phyloP scores from a whole-genome alignment of 2,113 vertebrate species.

The Erythrolamprus reginae region DNA sequence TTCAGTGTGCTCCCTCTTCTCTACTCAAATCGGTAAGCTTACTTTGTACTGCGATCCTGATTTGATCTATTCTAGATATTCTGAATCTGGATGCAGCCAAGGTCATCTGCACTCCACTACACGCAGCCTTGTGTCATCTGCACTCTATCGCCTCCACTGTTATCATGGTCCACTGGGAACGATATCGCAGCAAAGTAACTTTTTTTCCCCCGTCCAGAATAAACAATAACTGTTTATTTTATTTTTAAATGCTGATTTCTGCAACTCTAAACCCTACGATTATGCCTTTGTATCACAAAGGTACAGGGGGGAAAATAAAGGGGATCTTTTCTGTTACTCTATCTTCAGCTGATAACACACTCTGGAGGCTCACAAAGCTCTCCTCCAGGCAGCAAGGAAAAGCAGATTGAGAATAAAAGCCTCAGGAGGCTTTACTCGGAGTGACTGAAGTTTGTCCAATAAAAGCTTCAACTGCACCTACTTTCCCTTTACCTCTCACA shows the following conservation, averaged over 20 bases:
- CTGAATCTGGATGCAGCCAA: background rate
- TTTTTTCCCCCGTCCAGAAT: background rate
- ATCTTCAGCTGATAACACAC: slow-evolving; percentile 9
- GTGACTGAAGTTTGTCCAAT: slow-evolving; percentile 19
- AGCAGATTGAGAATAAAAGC: slow-evolving; percentile 32
- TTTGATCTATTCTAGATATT: background rate
- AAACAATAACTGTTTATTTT: background rate
- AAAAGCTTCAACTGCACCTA: slow-evolving; percentile 13
- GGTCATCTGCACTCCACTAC: background rate
- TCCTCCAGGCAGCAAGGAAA: slow-evolving; percentile 27
- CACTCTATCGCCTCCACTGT: background rate
- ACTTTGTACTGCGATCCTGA: background rate
- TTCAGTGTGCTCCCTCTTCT: background rate
- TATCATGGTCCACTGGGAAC: background rate
- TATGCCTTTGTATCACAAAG: background rate
- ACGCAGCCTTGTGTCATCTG: background rate
- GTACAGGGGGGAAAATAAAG: background rate
- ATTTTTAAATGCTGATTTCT: background rate
- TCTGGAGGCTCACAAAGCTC: slow-evolving; percentile 12
- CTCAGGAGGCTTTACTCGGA: slow-evolving; percentile 9
- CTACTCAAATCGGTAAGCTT: background rate
- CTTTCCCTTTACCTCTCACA: slow-evolving; percentile 4
- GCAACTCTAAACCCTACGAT: background rate
- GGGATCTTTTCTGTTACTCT: background rate
- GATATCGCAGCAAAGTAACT: background rate